A percentile compares a stretch with the other conserved stretches of the same genome.
phyloP scores from a whole-genome alignment of 2,797 vertebrate genomes.

The Cyclura pinguis region DNA sequence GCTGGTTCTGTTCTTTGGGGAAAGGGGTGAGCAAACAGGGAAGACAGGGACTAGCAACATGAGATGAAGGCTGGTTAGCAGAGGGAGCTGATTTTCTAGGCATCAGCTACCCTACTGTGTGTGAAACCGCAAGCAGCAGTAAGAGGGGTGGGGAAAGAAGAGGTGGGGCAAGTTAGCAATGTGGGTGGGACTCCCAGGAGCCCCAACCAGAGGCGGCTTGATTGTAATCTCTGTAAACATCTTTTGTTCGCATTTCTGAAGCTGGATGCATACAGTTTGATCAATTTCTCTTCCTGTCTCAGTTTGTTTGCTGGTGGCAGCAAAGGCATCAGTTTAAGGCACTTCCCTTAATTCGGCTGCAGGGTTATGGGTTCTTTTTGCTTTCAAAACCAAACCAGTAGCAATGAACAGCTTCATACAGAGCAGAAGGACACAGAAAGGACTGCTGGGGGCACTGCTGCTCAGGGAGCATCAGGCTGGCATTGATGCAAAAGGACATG shows the following conservation, averaged over 20 bases:
- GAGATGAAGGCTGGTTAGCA: conserved; percentile 41
- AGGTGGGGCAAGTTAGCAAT: neutral
- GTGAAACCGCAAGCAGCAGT: conserved; percentile 58
- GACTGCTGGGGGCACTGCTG: neutral
- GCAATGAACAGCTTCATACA: conserved; percentile 32
- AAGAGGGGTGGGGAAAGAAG: conserved; percentile 10
- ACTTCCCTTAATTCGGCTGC: conserved; percentile 43
- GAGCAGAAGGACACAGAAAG: conserved; percentile 1
- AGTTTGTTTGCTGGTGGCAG: conserved; percentile 43
- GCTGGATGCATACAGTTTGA: conserved; percentile 40
- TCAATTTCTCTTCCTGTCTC: conserved; percentile 43
- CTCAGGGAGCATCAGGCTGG: conserved; percentile 11
- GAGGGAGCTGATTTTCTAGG: conserved; percentile 73
- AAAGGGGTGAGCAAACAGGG: neutral
- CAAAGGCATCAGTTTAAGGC: conserved; percentile 53
- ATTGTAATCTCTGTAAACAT: conserved; percentile 40
- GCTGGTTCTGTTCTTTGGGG: conserved; percentile 41
- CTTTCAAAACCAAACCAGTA: conserved; percentile 40
- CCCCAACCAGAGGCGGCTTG: conserved; percentile 24
- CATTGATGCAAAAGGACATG: neutral
- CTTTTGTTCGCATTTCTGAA: conserved; percentile 38
- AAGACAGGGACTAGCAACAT: neutral
- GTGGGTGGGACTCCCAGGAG: neutral
- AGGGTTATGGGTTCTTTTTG: conserved; percentile 32
- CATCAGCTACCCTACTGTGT: conserved; percentile 18